phyloP scores from a whole-genome alignment of 2,888 invertebrate genomes.

The Mimas tiliae region DNA sequence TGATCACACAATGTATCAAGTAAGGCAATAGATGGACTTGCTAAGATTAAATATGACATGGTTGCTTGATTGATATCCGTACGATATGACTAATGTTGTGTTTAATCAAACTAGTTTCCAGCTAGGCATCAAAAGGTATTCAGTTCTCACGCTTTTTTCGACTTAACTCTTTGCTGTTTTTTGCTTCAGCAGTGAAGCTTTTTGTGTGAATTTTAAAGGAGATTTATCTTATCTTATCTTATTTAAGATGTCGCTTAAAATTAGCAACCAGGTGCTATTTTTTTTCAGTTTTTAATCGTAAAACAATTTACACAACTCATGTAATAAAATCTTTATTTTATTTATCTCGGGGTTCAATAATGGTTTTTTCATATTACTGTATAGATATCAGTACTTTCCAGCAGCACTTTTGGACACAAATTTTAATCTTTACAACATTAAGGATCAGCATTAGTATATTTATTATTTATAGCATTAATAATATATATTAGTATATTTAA shows the following conservation, averaged over 20 bases:
- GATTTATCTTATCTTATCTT: conserved; percentile 15
- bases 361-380: no score
- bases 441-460: no score
- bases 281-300: neutral
- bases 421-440: no score
- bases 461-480: no score
- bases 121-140: conserved; percentile 5
- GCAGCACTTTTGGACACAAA: no score
- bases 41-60: conserved; percentile 54
- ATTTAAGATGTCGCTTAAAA: conserved; percentile 18
- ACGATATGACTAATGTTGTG: conserved; percentile 34
- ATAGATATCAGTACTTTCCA: no score
- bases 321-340: neutral
- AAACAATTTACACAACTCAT: neutral
- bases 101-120: conserved; percentile 34
- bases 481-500: no score
- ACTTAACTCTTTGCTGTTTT: conserved; percentile 4
- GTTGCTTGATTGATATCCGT: conserved; percentile 39
- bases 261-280: neutral
- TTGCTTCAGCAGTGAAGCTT: conserved; percentile 4
- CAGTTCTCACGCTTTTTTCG: conserved; percentile 15
- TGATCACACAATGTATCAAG: conserved; percentile 47
- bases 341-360: no score
- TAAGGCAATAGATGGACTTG: conserved; percentile 55
- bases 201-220: conserved; percentile 3